Evolutionary conservation across 53 echinoderm and acorn worm species (phyloP).

Genomic region (Apostichopus leukothele): DNA sequence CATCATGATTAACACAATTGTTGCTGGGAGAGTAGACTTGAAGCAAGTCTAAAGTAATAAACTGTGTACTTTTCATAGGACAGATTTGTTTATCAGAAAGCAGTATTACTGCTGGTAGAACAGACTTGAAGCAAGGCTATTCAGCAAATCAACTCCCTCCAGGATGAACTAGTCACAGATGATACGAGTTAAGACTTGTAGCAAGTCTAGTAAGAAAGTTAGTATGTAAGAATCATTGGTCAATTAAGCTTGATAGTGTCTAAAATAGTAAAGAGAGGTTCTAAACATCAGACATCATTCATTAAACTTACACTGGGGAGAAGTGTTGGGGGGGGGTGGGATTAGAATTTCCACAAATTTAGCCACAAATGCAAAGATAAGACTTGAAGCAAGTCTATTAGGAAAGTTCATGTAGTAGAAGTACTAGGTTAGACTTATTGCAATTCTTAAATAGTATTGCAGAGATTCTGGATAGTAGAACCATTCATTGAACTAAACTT

Average conservation of each 20-base stretch:
- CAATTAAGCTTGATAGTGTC: too few relatives aligned
- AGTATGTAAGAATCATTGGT: background rate
- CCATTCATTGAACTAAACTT: background rate
- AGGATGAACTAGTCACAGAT: constrained; percentile 28
- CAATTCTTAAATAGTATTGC: background rate
- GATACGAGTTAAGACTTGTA: constrained; percentile 12
- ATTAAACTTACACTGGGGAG: too few relatives aligned
- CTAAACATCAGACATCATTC: too few relatives aligned
- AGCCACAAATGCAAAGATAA: background rate
- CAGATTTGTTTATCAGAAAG: too few relatives aligned
- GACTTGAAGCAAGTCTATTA: background rate
- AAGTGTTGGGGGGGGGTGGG: too few relatives aligned
- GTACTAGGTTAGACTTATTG: too few relatives aligned
- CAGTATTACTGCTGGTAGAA: background rate
- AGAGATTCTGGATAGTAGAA: background rate
- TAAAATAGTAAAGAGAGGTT: too few relatives aligned
- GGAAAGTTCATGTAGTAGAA: too few relatives aligned
- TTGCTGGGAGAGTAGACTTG: background rate
- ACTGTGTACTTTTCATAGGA: too few relatives aligned
- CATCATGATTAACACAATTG: background rate
- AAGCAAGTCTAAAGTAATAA: background rate
- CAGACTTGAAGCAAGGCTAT: constrained; percentile 11
- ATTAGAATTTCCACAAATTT: too few relatives aligned
- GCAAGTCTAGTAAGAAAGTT: too few relatives aligned
- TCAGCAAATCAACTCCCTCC: constrained; percentile 42